Conservation (phyloP, 2,113 vertebrate genomes). For the Thalassoma bifasciatum region DNA sequence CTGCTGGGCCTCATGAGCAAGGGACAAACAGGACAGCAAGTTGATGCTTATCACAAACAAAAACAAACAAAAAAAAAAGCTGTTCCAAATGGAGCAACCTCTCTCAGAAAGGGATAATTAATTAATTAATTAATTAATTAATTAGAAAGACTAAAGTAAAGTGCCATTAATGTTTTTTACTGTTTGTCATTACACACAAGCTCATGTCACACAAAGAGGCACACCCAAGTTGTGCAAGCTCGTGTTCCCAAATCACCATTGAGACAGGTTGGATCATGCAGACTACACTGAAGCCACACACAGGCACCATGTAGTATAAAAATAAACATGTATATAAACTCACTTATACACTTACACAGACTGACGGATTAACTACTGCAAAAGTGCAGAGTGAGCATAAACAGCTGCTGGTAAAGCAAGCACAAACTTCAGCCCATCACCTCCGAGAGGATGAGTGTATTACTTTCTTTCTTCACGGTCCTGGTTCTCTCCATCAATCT, state of each 20-base stretch:
- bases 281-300: constrained; percentile 16
- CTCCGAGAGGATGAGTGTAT: constrained; percentile 35
- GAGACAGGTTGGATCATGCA: background rate
- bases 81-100: background rate
- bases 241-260: constrained; percentile 2
- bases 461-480: constrained; percentile 38
- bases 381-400: constrained; percentile 66
- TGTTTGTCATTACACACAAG: no score
- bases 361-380: constrained; percentile 33
- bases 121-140: no score
- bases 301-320: constrained; percentile 4
- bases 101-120: background rate
- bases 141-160: no score
- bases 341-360: constrained; percentile 45
- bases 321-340: constrained; percentile 13
- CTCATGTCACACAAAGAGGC: constrained; percentile 5
- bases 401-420: constrained; percentile 33
- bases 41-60: background rate
- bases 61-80: constrained; percentile 1
- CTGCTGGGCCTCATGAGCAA: background rate
- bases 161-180: constrained; percentile 18
- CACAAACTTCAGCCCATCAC: constrained; percentile 40
- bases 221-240: background rate
- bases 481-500: constrained; percentile 63
- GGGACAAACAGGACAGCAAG: background rate